These are phyloP conservation scores for Brachyptera putata DNA, from an alignment of 2,888 invertebrate species.

Conservation along the genomic window DNA sequence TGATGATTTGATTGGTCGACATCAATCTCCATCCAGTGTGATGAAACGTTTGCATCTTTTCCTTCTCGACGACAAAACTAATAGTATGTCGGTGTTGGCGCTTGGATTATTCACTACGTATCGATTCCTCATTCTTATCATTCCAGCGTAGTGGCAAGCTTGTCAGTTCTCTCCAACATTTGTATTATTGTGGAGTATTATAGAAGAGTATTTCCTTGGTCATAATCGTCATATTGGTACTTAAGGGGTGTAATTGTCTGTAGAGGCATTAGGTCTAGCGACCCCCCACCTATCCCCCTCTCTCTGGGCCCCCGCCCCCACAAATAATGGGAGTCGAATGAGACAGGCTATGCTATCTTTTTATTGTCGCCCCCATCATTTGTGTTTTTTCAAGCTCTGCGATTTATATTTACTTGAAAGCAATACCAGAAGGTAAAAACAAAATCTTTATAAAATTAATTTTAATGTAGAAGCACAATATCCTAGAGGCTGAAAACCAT, in stretches of 20 bases:
- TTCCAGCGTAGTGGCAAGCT: constrained; percentile 21
- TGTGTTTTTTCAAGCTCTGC: constrained; percentile 9
- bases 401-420: constrained; percentile 24
- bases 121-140: constrained; percentile 29
- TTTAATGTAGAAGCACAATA: constrained; percentile 25
- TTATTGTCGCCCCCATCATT: constrained; percentile 15
- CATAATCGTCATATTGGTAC: constrained; percentile 26
- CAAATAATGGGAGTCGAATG: too few relatives aligned
- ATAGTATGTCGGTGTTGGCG: constrained; percentile 16
- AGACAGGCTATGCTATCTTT: constrained; percentile 26
- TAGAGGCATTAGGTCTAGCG: neutral
- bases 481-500: constrained; percentile 16
- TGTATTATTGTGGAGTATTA: constrained; percentile 28
- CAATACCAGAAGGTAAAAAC: constrained; percentile 26
- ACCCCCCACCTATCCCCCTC: constrained; percentile 13
- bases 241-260: constrained; percentile 18
- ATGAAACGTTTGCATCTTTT: neutral
- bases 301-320: too few relatives aligned
- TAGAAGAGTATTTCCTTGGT: constrained; percentile 9
- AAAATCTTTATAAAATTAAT: constrained; percentile 2
- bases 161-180: constrained; percentile 24
- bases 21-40: too few relatives aligned
- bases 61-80: constrained; percentile 7
- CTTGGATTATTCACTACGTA: constrained; percentile 18
- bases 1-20: too few relatives aligned